phyloP scores from a whole-genome alignment of 2,797 vertebrate genomes.

The Telmatherina bonti region DNA sequence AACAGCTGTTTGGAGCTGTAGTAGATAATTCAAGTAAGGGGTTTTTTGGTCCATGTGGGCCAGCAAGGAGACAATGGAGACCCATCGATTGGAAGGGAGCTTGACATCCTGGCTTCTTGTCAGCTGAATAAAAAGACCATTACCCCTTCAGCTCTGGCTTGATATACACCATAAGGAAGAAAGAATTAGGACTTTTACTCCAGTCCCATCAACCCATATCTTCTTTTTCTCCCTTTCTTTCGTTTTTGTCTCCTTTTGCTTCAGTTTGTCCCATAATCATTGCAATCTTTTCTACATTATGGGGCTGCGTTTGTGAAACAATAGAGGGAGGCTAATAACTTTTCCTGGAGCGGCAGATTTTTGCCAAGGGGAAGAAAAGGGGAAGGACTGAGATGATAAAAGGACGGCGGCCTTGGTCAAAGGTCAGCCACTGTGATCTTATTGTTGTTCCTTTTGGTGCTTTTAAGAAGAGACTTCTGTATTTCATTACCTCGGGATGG shows the following conservation, averaged over 20 bases:
- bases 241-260: slow-evolving; percentile 72
- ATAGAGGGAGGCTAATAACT: slow-evolving; percentile 84
- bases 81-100: slow-evolving; percentile 86
- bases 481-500: slow-evolving; percentile 84
- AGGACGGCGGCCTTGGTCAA: slow-evolving; percentile 85
- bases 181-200: slow-evolving; percentile 82
- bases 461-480: slow-evolving; percentile 83
- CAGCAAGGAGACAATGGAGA: slow-evolving; percentile 84
- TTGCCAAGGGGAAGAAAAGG: slow-evolving; percentile 81
- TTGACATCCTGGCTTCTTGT: slow-evolving; percentile 85
- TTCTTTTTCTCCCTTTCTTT: slow-evolving; percentile 53
- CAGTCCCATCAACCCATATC: slow-evolving; percentile 78
- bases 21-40: slow-evolving; percentile 86
- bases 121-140: slow-evolving; percentile 90
- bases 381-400: slow-evolving; percentile 83
- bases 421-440: slow-evolving; percentile 89
- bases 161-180: slow-evolving; percentile 83
- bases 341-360: slow-evolving; percentile 78
- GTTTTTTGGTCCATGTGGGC: slow-evolving; percentile 77
- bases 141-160: slow-evolving; percentile 83
- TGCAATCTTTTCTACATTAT: slow-evolving; percentile 86
- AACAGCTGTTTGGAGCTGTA: slow-evolving; percentile 87
- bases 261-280: slow-evolving; percentile 81
- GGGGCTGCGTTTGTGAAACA: slow-evolving; percentile 84
- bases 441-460: slow-evolving; percentile 82